A percentile compares a stretch with the other conserved stretches of the same genome.
These are phyloP conservation scores for Oxytorus armatus DNA, from an alignment of 2,888 invertebrate genomes.

Conservation along the genomic window DNA sequence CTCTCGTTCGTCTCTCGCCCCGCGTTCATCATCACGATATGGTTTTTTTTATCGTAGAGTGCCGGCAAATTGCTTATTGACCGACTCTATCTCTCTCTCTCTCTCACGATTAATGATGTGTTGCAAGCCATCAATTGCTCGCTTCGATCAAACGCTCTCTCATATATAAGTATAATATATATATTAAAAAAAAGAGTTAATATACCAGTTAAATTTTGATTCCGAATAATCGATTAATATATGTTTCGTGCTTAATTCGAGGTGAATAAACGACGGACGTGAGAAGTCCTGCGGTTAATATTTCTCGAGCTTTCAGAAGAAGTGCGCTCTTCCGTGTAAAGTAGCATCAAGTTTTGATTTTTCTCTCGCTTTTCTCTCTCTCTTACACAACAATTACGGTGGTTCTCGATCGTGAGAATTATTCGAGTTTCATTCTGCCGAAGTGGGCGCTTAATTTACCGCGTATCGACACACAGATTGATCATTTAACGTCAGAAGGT, in stretches of 20 bases:
- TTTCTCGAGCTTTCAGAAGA: not conserved
- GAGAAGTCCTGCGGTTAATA: too few relatives aligned
- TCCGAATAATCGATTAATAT: constrained; percentile 36
- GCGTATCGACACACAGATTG: too few relatives aligned
- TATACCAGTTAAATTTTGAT: constrained; percentile 1
- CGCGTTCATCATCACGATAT: constrained; percentile 15
- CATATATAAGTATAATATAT: not conserved
- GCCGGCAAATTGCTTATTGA: constrained; percentile 28
- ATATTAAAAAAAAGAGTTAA: not conserved
- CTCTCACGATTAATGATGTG: constrained; percentile 43
- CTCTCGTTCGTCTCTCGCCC: constrained; percentile 14
- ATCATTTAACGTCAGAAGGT: too few relatives aligned
- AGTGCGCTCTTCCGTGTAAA: not conserved
- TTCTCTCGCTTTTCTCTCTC: too few relatives aligned
- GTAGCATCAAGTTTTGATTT: not conserved
- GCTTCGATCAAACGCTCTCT: constrained; percentile 9
- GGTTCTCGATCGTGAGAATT: constrained; percentile 55
- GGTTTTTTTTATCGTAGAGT: constrained; percentile 8
- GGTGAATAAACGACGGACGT: too few relatives aligned
- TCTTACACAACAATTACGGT: not conserved
- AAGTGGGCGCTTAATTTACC: constrained; percentile 27
- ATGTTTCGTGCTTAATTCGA: constrained; percentile 9
- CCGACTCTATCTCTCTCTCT: too few relatives aligned
- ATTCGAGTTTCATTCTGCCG: constrained; percentile 39
- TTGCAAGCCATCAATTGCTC: constrained; percentile 40